Conservation (phyloP, 2,888 invertebrate genomes). For the Choristoneura rosaceana region DNA sequence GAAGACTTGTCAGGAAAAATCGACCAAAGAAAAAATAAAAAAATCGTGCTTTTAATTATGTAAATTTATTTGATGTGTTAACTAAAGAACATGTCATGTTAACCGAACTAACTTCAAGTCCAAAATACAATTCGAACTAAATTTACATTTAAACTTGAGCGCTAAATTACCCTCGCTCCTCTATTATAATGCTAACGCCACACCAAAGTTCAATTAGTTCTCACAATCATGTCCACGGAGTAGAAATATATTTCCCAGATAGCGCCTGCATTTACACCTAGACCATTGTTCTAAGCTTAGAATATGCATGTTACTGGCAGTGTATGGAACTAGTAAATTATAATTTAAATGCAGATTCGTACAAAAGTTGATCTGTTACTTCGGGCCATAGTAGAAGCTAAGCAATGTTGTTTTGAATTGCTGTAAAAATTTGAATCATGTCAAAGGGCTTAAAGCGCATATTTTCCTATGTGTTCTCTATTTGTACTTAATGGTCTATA, state of each 20-base stretch:
- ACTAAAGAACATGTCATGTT: background rate
- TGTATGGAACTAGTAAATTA: background rate
- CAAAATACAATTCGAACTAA: constrained; percentile 9
- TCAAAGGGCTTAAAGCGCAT: too few species aligned
- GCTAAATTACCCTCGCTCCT: constrained; percentile 10
- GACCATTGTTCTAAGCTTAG: constrained; percentile 29
- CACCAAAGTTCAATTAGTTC: constrained; percentile 41
- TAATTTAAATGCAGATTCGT: too few species aligned
- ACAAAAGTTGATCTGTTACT: too few species aligned
- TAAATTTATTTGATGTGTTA: background rate
- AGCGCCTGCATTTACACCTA: constrained; percentile 39
- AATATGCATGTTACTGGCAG: constrained; percentile 27
- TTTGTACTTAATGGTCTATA: too few species aligned
- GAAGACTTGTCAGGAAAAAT: too few species aligned
- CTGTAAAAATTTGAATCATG: too few species aligned
- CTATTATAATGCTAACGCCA: constrained; percentile 35
- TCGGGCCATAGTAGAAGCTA: too few species aligned
- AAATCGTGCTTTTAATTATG: too few species aligned
- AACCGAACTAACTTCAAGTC: background rate
- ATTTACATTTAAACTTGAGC: constrained; percentile 12
- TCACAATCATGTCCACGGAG: constrained; percentile 38
- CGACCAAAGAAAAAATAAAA: too few species aligned
- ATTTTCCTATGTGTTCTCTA: too few species aligned
- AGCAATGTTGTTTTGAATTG: too few species aligned
- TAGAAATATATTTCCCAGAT: constrained; percentile 33